These are phyloP conservation scores for Pionites leucogaster DNA, from an alignment of 2,113 vertebrate species.

Conservation along the genomic window DNA sequence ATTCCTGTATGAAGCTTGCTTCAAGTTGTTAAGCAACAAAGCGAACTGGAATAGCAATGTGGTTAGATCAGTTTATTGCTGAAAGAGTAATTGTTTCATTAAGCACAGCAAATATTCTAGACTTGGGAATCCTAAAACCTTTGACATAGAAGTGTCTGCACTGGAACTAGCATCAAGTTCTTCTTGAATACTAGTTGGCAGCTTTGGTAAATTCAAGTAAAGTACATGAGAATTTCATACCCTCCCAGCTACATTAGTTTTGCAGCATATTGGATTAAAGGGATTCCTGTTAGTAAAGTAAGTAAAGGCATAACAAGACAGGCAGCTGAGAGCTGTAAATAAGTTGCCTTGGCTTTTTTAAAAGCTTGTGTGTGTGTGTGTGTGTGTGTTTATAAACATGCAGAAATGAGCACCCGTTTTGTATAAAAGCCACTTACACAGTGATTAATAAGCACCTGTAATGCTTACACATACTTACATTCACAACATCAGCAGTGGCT, in stretches of 20 bases:
- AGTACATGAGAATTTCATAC: background rate
- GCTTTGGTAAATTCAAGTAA: background rate
- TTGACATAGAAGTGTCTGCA: background rate
- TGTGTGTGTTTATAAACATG: background rate
- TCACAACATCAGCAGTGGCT: slow-evolving; percentile 82
- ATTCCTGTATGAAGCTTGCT: background rate
- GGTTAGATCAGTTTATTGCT: background rate
- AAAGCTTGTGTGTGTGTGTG: accelerated
- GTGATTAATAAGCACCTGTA: background rate
- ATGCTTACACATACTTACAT: slow-evolving; percentile 78
- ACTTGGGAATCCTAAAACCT: background rate
- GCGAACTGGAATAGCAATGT: background rate
- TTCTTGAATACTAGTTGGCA: background rate
- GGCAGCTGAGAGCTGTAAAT: background rate
- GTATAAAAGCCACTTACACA: background rate
- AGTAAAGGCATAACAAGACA: background rate
- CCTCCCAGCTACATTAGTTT: background rate
- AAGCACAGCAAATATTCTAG: background rate
- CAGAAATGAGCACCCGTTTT: background rate
- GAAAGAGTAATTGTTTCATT: background rate
- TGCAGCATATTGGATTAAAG: background rate
- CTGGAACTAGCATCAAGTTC: background rate
- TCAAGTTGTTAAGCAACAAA: background rate
- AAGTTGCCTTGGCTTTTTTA: background rate
- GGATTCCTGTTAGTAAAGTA: background rate